Evolutionary conservation across 2,888 invertebrate species (phyloP).

Genomic region (Zhuqinia jingwanae): DNA sequence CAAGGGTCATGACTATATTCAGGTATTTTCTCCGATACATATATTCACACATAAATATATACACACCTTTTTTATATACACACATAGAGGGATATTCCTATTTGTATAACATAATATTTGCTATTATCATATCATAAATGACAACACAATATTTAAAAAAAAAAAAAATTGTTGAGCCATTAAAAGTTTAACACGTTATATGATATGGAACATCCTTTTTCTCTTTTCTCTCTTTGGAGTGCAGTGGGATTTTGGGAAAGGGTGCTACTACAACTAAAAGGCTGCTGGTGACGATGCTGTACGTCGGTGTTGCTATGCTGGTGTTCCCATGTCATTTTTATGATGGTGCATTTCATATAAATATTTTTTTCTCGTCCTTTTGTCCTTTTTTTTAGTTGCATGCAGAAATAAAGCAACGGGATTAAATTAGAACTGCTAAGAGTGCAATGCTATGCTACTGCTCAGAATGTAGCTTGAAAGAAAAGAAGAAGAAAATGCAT

Average conservation of each 20-base stretch:
- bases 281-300: too few relatives aligned
- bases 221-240: neutral
- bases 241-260: neutral
- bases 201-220: neutral
- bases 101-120: neutral
- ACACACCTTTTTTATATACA: neutral
- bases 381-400: constrained; percentile 16
- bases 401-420: constrained; percentile 34
- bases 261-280: constrained; percentile 11
- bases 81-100: neutral
- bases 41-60: neutral
- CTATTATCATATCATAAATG: neutral
- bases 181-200: neutral
- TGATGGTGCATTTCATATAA: constrained; percentile 24
- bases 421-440: constrained; percentile 28
- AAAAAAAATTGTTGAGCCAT: too few relatives aligned
- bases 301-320: neutral
- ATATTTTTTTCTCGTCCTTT: constrained; percentile 18
- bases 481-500: neutral
- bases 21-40: too few relatives aligned
- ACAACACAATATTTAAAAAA: neutral
- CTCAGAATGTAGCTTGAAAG: neutral
- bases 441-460: neutral
- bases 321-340: constrained; percentile 9
- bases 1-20: too few relatives aligned